Base-by-base conservation (phyloP, 2,113 vertebrate genomes). In the Dissostichus mawsoni region DNA sequence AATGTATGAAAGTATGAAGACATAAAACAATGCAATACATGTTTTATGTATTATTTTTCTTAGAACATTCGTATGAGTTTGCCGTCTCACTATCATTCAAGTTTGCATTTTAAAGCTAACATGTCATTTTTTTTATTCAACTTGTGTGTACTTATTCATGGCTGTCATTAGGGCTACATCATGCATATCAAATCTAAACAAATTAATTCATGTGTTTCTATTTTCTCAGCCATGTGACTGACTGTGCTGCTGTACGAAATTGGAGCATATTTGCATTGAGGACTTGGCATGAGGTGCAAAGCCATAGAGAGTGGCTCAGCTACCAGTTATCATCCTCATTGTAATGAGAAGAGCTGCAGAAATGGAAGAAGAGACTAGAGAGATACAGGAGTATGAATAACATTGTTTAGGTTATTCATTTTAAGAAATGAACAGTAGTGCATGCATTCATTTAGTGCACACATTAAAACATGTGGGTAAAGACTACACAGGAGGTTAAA, bases 181-280 rank as follows among this genome's bases (percentile, higher is more conserved):
- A 65, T 61, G 33, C 33, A 47, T 23, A 75, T 69, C 0, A 11
- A 23, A 44, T 69, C 63, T 11, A 36, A 64, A 69, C n/a, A 13
- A 8, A 25, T 8, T 12, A 33, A 47, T 62, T 18, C 0, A 3
- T 3, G 48, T 58, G 1, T 58, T 76, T 33, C 2, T 10, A 10
- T 11, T 75, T 75, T 75, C 10, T 36, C 36, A 48, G 41, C 3
- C 3, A 8, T 61, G 6, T 44, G 58, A 53, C 33, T 25, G 69
- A 65, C 74, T 58, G 45, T 50, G 3, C 7, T 62, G 58, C 17
- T 0, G 2, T 18, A 55, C 0, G 5, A 44, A 66, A 65, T 36
- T 47, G 29, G 7, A 72, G 45, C 45, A 45, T 72, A 71, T 80
- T 76, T 72, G 51, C 23, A 53, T 11, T 20, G 11, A 59, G 20